These are phyloP conservation scores for Cataglyphis livida DNA, from an alignment of 2,888 invertebrate species.

Conservation along the genomic window DNA sequence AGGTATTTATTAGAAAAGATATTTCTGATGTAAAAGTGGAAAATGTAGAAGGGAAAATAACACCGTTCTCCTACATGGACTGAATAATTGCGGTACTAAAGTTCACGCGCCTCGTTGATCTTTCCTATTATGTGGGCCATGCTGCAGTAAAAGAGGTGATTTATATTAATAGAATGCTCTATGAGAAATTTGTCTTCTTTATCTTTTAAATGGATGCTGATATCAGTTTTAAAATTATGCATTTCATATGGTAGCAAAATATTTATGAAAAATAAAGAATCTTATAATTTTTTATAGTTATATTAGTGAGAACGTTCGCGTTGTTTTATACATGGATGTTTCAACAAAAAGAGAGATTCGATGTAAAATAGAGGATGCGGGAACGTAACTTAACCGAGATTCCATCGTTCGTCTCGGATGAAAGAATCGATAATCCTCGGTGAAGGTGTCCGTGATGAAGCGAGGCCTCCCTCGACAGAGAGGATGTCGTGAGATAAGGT, in stretches of 20 bases:
- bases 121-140: conserved; percentile 23
- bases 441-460: conserved; percentile 66
- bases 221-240: not conserved
- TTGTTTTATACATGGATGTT: not conserved
- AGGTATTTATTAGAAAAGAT: conserved; percentile 21
- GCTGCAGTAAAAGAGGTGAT: conserved; percentile 55
- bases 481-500: conserved; percentile 73
- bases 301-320: not conserved
- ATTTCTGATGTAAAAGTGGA: conserved; percentile 37
- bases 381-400: conserved; percentile 61
- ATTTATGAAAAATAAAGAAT: not conserved
- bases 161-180: conserved; percentile 32
- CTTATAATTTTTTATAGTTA: not conserved
- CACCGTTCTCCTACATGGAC: conserved; percentile 39
- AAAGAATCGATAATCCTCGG: conserved; percentile 67
- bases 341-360: not conserved
- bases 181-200: not conserved
- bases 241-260: not conserved
- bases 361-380: conserved; percentile 12
- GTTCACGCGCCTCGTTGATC: conserved; percentile 28
- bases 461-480: conserved; percentile 63
- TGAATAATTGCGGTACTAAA: conserved; percentile 57
- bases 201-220: conserved; percentile 13
- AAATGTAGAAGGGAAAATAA: conserved; percentile 36
- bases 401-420: conserved; percentile 46